Evolutionary conservation across 92 coral and sea anemone genomes (phyloP), one percentile per base, ranked within the genome.

Genomic region (Blastomussa wellsi): DNA sequence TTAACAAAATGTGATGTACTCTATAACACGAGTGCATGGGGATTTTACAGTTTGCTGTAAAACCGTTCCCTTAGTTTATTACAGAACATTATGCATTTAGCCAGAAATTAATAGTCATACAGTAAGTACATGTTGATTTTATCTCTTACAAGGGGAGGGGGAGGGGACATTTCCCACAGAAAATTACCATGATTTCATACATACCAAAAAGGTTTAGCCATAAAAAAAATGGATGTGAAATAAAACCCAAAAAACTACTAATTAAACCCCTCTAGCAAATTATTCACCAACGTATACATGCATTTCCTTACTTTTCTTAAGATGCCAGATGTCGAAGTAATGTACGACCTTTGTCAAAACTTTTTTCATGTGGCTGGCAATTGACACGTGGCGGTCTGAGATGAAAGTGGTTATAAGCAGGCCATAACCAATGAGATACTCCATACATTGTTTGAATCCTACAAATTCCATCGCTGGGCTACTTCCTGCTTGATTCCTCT

Each of bases 241-340:
- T 28, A 47, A 47, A 26, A 26, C 79, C 44, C 7, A 28, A 72
- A 41, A 22, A 38, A 72, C 12, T 41, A 15, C 29, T 72, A 28
- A 37, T 8, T 24, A 71, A 71, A 71, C 76, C 51, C 68, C 73
- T 38, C 29, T 2, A n/a, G n/a, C n/a, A n/a, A n/a, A n/a, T n/a
- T n/a, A n/a, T n/a, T n/a, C n/a, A n/a, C n/a, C n/a, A n/a, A n/a
- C n/a, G n/a, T n/a, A n/a, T 41, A 5, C 13, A 80, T 44, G 49
- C 38, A 15, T 51, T 28, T 13, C n/a, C 87, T 82, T 79, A 92
- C 92, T 92, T 87, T 89, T 92, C 85, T 86, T 89, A 44, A 92
- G 73, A 79, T 89, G 95, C 95, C 95, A 92, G 42, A 92, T 67
- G 70, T 92, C 91, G 71, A 86, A 92, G 86, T 92, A 92, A 62